Evolutionary conservation across 2,113 vertebrate species (phyloP).

Genomic region (Nibea albiflora): DNA sequence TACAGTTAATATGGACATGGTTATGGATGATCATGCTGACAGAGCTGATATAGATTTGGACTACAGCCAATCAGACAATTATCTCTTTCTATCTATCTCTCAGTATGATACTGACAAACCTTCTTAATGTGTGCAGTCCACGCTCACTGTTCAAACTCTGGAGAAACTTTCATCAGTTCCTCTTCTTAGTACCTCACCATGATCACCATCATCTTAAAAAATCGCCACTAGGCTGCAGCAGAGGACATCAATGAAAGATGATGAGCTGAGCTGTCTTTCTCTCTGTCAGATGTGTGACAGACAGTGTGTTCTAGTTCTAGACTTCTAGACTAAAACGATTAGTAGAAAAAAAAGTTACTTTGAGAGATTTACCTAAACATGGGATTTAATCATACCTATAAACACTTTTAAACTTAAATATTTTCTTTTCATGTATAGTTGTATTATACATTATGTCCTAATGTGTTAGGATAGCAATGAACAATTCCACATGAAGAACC

Average conservation of each 20-base stretch:
- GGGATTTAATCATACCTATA: not conserved
- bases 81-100: too few relatives aligned
- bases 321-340: too few relatives aligned
- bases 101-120: too few relatives aligned
- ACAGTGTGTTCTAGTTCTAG: not conserved
- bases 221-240: slow-evolving; percentile 38
- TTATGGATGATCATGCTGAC: too few relatives aligned
- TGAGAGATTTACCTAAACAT: not conserved
- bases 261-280: not conserved
- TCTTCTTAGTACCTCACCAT: not conserved
- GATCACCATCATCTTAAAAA: not conserved
- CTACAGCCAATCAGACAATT: too few relatives aligned
- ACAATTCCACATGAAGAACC: not conserved
- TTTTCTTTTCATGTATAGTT: too few relatives aligned
- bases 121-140: not conserved
- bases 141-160: not conserved
- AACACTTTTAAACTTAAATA: too few relatives aligned
- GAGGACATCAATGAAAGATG: slow-evolving; percentile 5
- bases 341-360: too few relatives aligned
- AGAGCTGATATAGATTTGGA: too few relatives aligned
- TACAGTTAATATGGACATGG: too few relatives aligned
- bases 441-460: too few relatives aligned
- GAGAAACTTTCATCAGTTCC: not conserved
- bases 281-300: too few relatives aligned
- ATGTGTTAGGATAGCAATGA: not conserved